Percentiles rank a stretch among this genome's conserved stretches.
Conservation (phyloP, 2,113 vertebrate genomes). For the Neodon shergylaensis region DNA sequence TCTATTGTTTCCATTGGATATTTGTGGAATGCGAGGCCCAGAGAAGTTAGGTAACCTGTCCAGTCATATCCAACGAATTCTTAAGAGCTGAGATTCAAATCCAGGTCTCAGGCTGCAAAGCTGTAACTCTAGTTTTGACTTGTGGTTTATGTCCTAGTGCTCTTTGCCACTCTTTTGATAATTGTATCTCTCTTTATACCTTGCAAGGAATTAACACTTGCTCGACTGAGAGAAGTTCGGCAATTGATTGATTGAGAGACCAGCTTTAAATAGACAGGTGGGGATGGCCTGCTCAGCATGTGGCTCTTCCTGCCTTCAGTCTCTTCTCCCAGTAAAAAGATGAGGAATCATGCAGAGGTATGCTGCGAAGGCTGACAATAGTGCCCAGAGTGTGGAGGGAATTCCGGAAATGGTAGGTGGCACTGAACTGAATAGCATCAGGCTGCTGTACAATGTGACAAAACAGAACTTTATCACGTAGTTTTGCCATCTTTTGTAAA, state of each 20-base stretch:
- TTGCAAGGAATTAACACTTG: background rate
- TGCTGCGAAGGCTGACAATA: background rate
- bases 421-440: background rate
- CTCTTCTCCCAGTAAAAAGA: background rate
- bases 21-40: background rate
- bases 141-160: background rate
- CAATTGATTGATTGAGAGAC: background rate
- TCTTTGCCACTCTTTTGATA: background rate
- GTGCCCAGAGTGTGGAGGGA: background rate
- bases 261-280: background rate
- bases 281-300: background rate
- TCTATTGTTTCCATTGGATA: background rate
- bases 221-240: background rate
- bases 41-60: background rate
- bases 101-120: background rate
- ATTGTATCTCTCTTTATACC: background rate
- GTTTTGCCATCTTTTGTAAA: background rate
- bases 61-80: background rate
- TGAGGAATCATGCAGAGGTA: background rate
- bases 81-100: background rate
- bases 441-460: background rate
- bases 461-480: background rate
- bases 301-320: background rate
- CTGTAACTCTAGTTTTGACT: background rate
- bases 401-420: background rate